Evolutionary conservation across 2,113 vertebrate genomes (phyloP).

Genomic region (Bubo blakistoni): DNA sequence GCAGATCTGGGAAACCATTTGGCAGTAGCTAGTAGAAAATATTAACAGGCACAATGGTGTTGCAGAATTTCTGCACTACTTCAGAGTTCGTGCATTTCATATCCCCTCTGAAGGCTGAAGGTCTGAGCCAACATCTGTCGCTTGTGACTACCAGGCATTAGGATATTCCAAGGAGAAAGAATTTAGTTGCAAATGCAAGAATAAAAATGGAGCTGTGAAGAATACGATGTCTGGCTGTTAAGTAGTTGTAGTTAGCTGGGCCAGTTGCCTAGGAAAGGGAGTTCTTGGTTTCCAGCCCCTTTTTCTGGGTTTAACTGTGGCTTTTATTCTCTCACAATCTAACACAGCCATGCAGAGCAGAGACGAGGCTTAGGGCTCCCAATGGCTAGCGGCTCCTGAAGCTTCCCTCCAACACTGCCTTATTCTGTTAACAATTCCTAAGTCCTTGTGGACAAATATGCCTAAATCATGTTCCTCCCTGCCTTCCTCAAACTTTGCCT

Average conservation of each 20-base stretch:
- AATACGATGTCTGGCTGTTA: neutral
- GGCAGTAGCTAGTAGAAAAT: neutral
- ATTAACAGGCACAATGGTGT: neutral
- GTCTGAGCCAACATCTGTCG: neutral
- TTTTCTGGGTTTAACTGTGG: neutral
- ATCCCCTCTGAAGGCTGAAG: neutral
- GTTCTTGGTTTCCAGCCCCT: neutral
- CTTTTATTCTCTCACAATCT: neutral
- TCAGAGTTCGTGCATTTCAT: neutral
- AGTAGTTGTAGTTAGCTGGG: neutral
- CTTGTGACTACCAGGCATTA: neutral
- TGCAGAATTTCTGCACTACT: neutral
- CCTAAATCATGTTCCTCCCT: neutral
- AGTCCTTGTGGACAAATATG: neutral
- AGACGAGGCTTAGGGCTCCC: neutral
- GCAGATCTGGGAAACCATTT: conserved; percentile 20
- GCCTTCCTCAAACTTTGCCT: neutral
- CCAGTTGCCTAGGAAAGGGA: neutral
- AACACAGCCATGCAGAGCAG: neutral
- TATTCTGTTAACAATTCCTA: neutral
- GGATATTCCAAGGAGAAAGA: neutral
- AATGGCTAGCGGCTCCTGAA: neutral
- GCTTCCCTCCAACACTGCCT: neutral
- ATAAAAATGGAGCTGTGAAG: neutral
- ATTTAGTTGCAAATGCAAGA: neutral